phyloP scores from a whole-genome alignment of 2,113 vertebrate genomes.

The Micromys minutus region DNA sequence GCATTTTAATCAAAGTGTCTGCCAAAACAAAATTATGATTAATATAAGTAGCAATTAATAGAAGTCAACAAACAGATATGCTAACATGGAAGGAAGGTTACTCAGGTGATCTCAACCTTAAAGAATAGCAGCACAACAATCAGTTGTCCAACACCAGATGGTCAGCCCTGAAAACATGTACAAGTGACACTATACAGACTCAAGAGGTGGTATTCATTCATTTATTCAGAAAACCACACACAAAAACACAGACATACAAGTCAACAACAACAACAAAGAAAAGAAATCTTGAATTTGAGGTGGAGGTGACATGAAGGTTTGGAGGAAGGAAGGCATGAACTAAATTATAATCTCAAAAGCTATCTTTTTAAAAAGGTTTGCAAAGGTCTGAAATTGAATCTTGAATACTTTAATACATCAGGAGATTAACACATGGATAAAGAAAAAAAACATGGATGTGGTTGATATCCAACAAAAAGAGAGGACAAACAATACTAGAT shows the following conservation, averaged over 20 bases:
- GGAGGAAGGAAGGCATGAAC: neutral
- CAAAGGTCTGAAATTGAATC: constrained; percentile 14
- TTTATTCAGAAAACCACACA: neutral
- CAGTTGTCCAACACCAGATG: neutral
- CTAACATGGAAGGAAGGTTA: neutral
- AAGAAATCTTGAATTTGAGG: neutral
- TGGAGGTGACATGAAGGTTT: neutral
- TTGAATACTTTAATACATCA: constrained; percentile 11
- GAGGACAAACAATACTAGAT: neutral
- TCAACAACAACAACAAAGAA: neutral
- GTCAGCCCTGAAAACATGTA: neutral
- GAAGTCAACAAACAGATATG: neutral
- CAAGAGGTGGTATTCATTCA: neutral
- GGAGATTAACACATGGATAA: neutral
- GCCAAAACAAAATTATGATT: constrained; percentile 20
- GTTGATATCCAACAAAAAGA: constrained; percentile 1
- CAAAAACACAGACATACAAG: neutral
- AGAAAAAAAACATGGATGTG: constrained; percentile 16
- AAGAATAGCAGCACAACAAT: neutral
- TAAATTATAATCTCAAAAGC: neutral
- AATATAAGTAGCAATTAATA: constrained; percentile 8
- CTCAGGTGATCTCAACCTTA: neutral
- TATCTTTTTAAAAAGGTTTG: neutral
- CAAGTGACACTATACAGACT: neutral
- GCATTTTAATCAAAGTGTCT: constrained; percentile 38